Conservation (phyloP, 1,140 invertebrate species). For the Helicoverpa armigera region DNA sequence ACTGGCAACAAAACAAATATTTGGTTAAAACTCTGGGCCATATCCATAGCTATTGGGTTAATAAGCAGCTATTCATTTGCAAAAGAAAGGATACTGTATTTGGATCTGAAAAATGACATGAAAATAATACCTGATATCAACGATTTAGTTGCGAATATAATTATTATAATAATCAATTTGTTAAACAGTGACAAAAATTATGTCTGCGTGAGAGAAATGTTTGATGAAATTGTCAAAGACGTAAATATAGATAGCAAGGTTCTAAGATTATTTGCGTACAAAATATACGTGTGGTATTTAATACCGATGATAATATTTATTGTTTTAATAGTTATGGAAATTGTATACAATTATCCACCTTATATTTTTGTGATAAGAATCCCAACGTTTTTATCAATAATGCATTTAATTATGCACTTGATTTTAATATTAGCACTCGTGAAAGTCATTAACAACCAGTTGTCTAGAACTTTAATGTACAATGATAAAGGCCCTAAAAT, state of each 20-base stretch:
- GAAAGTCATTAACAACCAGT: conserved; percentile 64
- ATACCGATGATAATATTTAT: conserved; percentile 55
- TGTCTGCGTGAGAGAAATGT: conserved; percentile 56
- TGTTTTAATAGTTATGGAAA: conserved; percentile 61
- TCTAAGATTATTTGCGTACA: conserved; percentile 62
- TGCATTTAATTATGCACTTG: conserved; percentile 70
- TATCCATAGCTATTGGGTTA: conserved; percentile 42
- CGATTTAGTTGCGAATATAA: conserved; percentile 62
- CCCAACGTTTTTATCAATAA: conserved; percentile 65
- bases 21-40: conserved; percentile 53
- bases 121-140: conserved; percentile 63
- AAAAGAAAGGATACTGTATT: conserved; percentile 16
- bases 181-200: conserved; percentile 53
- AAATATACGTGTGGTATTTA: conserved; percentile 64
- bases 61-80: conserved; percentile 41
- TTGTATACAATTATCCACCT: conserved; percentile 56
- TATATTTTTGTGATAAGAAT: conserved; percentile 66
- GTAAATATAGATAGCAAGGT: conserved; percentile 58
- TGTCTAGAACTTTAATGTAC: conserved; percentile 54
- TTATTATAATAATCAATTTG: conserved; percentile 62
- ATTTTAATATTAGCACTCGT: conserved; percentile 65
- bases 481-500: conserved; percentile 45
- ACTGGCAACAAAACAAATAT: not conserved
- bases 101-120: conserved; percentile 60
- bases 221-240: conserved; percentile 58